phyloP scores from a whole-genome alignment of 1,140 invertebrate genomes.

The Camponotus pennsylvanicus region DNA sequence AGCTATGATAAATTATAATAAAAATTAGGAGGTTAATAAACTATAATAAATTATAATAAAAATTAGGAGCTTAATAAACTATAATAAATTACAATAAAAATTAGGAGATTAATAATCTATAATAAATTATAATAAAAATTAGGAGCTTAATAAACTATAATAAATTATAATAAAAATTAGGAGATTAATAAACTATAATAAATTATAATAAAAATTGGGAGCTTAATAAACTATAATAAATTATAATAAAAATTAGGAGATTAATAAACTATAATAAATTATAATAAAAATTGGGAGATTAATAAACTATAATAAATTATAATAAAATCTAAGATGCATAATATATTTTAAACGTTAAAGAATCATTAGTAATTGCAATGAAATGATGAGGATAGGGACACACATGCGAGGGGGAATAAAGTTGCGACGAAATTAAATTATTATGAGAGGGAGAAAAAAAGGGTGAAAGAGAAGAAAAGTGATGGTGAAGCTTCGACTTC shows the following conservation, averaged over 20 bases:
- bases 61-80: neutral
- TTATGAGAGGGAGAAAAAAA: neutral
- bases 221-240: too few species aligned
- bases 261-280: neutral
- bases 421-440: conserved; percentile 29
- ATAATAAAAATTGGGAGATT: neutral
- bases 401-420: neutral
- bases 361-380: neutral
- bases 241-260: neutral
- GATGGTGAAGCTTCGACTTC: conserved; percentile 23
- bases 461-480: too few species aligned
- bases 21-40: neutral
- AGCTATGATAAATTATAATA: neutral
- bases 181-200: too few species aligned
- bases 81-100: neutral
- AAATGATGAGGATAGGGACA: neutral
- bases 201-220: too few species aligned
- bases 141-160: too few species aligned
- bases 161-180: too few species aligned
- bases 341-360: neutral
- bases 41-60: neutral
- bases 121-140: too few species aligned
- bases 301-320: neutral
- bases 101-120: too few species aligned
- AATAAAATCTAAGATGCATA: neutral